Percentiles rank a stretch among this genome's conserved stretches.
Evolutionary conservation across 2,797 vertebrate genomes (phyloP).

Genomic region (Choloepus didactylus): DNA sequence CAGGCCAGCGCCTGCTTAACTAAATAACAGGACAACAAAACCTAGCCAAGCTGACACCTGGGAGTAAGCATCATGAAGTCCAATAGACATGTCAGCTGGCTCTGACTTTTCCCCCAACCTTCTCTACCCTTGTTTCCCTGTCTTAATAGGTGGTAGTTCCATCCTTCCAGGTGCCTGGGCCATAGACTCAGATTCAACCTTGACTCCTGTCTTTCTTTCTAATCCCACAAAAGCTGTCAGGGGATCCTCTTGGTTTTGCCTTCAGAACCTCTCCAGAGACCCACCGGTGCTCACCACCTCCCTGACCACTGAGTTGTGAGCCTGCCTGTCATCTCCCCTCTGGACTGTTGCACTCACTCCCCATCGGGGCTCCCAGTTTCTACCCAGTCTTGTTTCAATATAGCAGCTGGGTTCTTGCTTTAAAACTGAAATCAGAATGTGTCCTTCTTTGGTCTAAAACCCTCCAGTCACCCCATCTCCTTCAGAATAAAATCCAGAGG

Average conservation of each 20-base stretch:
- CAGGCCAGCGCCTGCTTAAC: no score
- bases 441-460: not conserved
- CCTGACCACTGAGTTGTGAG: fast-evolving
- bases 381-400: not conserved
- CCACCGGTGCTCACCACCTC: not conserved
- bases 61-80: no score
- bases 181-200: not conserved
- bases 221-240: not conserved
- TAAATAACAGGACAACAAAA: no score
- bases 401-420: not conserved
- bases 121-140: not conserved
- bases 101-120: fast-evolving
- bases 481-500: not conserved
- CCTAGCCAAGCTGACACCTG: no score
- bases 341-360: no score
- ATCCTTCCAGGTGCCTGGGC: not conserved
- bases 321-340: fast-evolving
- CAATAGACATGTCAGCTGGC: not conserved
- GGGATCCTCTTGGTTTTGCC: not conserved
- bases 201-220: not conserved
- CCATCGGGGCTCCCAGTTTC: not conserved
- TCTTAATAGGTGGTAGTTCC: not conserved
- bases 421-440: not conserved
- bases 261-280: not conserved
- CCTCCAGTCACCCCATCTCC: not conserved